Conservation (phyloP, 2,113 vertebrate genomes). For the Bubalus kerabau region DNA sequence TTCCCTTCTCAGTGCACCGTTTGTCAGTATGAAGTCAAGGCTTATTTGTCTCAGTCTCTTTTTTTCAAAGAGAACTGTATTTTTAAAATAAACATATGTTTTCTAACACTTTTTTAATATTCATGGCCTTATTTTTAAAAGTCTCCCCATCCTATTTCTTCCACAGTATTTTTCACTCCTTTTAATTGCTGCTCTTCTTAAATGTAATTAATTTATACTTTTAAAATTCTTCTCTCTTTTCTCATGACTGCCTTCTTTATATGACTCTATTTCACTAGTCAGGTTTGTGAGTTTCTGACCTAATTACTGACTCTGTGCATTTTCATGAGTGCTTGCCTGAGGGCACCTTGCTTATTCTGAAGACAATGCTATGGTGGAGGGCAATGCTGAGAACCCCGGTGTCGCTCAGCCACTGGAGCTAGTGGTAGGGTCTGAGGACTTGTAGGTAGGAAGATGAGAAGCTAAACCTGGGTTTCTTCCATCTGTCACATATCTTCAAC, state of each 20-base stretch:
- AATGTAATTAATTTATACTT: not conserved
- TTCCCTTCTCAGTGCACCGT: not conserved
- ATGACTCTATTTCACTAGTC: not conserved
- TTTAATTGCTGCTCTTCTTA: not conserved
- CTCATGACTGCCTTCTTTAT: not conserved
- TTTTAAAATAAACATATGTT: not conserved
- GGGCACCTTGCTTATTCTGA: not conserved
- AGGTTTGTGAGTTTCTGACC: not conserved
- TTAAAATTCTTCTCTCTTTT: not conserved
- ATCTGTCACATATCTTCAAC: not conserved
- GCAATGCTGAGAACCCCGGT: not conserved
- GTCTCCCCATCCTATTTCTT: not conserved
- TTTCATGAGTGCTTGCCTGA: not conserved
- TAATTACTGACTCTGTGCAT: not conserved
- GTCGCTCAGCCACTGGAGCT: not conserved
- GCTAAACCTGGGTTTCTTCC: not conserved
- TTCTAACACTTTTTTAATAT: not conserved
- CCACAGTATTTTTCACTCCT: not conserved
- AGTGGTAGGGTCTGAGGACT: not conserved
- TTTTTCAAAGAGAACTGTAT: not conserved
- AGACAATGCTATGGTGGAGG: not conserved
- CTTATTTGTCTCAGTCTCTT: not conserved
- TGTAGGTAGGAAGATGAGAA: not conserved
- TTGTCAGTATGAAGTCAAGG: not conserved
- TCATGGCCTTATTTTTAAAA: not conserved